Percentiles rank a stretch among this genome's conserved stretches.
Evolutionary conservation across 1,140 invertebrate genomes (phyloP).

Genomic region (Homalodisca vitripennis): DNA sequence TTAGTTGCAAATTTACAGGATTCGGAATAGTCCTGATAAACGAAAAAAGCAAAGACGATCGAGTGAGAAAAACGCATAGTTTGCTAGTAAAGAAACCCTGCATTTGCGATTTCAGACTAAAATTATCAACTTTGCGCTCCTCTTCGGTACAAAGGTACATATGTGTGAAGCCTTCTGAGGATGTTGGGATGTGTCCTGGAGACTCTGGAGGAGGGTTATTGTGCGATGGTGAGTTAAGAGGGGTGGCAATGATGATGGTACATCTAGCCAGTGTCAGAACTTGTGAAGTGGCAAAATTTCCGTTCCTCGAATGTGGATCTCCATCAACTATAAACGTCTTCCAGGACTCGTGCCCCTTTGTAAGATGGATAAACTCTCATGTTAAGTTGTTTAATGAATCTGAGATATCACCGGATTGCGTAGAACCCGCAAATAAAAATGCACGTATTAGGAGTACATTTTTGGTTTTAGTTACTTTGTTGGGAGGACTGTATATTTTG

Average conservation of each 20-base stretch:
- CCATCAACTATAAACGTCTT: neutral
- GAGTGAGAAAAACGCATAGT: neutral
- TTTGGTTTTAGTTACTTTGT: too few species aligned
- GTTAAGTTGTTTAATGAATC: too few species aligned
- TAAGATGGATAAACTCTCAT: too few species aligned
- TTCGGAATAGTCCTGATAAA: neutral
- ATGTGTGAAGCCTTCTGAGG: neutral
- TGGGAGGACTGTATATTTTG: too few species aligned
- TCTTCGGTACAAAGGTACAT: neutral
- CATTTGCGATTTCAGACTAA: neutral
- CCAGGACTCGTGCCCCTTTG: too few species aligned
- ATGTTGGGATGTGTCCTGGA: neutral
- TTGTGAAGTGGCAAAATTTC: neutral
- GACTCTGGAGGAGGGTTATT: neutral
- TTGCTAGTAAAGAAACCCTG: neutral
- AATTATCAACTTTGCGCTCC: too few species aligned
- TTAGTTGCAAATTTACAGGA: neutral
- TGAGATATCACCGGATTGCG: too few species aligned
- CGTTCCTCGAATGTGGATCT: neutral
- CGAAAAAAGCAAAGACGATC: neutral
- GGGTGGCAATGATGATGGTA: neutral
- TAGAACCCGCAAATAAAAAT: too few species aligned
- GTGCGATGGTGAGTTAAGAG: neutral
- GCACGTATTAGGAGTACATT: too few species aligned
- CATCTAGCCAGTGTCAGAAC: neutral